Evolutionary conservation across 1,140 invertebrate species (phyloP).

Genomic region (Zaprionus africanus): DNA sequence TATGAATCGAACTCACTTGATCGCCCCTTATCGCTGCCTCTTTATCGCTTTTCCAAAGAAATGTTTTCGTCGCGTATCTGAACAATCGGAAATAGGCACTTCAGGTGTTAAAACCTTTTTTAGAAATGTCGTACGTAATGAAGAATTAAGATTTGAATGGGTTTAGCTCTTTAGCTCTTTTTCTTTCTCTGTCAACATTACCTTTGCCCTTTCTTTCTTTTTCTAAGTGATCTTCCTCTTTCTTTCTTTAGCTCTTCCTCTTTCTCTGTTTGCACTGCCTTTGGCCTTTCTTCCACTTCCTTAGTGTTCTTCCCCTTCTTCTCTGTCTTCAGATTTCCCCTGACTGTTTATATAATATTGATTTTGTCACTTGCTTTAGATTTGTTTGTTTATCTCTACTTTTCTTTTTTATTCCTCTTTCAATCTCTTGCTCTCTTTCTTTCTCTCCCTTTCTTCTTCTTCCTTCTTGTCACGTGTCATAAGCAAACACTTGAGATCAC

Average conservation of each 20-base stretch:
- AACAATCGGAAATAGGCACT: conserved; percentile 1
- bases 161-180: neutral
- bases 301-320: neutral
- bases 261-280: neutral
- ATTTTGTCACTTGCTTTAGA: conserved; percentile 32
- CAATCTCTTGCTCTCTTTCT: neutral
- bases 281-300: no score
- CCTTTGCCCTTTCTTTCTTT: neutral
- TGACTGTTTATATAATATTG: conserved; percentile 34
- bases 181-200: neutral
- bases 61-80: neutral
- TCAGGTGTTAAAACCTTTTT: neutral
- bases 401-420: neutral
- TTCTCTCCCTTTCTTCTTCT: neutral
- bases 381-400: conserved; percentile 26
- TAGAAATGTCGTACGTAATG: no score
- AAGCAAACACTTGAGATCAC: conserved; percentile 4
- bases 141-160: no score
- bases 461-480: neutral
- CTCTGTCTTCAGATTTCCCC: neutral
- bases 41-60: neutral
- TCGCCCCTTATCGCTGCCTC: neutral
- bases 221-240: neutral
- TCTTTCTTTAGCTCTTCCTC: neutral
- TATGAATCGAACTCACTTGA: neutral